Conservation (phyloP, 2,797 vertebrate species). For the Leuciscus waleckii region DNA sequence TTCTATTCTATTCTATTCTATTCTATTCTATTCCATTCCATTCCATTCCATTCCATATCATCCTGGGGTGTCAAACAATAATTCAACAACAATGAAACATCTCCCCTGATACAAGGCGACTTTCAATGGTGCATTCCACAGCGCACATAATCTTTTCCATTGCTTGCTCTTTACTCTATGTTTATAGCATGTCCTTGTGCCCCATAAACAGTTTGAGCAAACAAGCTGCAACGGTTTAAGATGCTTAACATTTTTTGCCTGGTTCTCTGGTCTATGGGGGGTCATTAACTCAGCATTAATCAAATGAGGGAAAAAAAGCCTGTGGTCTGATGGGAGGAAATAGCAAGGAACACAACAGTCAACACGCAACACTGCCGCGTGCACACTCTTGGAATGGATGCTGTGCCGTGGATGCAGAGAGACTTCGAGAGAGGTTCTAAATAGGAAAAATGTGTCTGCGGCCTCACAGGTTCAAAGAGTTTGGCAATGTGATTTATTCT, state of each 20-base stretch:
- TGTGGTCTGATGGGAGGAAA: constrained; percentile 60
- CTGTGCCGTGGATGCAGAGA: constrained; percentile 42
- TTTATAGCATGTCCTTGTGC: constrained; percentile 57
- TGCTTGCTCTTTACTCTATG: constrained; percentile 51
- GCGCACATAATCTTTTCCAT: constrained; percentile 52
- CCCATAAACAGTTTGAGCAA: constrained; percentile 59
- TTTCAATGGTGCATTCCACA: constrained; percentile 44
- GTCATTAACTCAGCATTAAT: constrained; percentile 67
- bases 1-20: not conserved
- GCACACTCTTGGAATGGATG: constrained; percentile 46
- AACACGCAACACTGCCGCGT: constrained; percentile 52
- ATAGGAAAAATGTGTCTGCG: constrained; percentile 52
- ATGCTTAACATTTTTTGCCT: constrained; percentile 64
- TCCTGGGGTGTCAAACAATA: not conserved
- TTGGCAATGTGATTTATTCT: constrained; percentile 52
- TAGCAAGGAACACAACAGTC: constrained; percentile 54
- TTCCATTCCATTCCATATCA: not conserved
- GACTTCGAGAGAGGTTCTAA: constrained; percentile 44
- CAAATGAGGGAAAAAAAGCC: constrained; percentile 54
- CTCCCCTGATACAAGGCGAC: constrained; percentile 7
- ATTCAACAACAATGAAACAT: constrained; percentile 16
- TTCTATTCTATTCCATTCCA: too few relatives aligned
- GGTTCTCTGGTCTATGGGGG: constrained; percentile 59
- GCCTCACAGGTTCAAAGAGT: constrained; percentile 52
- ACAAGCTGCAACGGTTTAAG: constrained; percentile 65